Conservation (phyloP, 2,797 vertebrate genomes). For the Oreochromis grahami region DNA sequence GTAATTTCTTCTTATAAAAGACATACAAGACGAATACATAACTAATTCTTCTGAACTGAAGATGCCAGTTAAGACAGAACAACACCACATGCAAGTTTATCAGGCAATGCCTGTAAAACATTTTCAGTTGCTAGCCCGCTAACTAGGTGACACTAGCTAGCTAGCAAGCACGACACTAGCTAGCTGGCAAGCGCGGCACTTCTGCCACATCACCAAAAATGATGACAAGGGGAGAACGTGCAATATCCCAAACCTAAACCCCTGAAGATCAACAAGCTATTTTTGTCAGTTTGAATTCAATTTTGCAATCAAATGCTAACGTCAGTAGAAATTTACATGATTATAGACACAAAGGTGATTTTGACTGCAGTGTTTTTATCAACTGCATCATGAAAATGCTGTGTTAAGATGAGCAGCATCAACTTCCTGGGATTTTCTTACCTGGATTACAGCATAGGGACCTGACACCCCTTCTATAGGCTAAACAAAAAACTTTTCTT, state of each 20-base stretch:
- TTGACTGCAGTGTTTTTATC: neutral
- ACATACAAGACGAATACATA: neutral
- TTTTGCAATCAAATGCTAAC: neutral
- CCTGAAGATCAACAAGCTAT: neutral
- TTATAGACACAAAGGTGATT: neutral
- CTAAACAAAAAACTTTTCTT: accelerated
- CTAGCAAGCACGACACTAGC: neutral
- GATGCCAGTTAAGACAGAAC: neutral
- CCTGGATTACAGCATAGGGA: neutral
- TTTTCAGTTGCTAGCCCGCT: neutral
- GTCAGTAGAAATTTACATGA: accelerated
- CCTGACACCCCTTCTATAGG: neutral
- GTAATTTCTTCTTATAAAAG: neutral
- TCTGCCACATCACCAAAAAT: too few relatives aligned
- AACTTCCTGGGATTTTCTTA: neutral
- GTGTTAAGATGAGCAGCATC: neutral
- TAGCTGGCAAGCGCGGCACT: neutral
- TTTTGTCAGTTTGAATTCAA: neutral
- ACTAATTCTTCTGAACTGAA: neutral
- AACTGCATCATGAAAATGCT: accelerated
- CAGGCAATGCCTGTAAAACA: neutral
- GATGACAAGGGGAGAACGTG: neutral
- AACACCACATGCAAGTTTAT: neutral
- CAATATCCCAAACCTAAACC: neutral
- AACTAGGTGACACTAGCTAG: neutral